Conservation (phyloP, 2,888 invertebrate species). For the Meta bourneti region DNA sequence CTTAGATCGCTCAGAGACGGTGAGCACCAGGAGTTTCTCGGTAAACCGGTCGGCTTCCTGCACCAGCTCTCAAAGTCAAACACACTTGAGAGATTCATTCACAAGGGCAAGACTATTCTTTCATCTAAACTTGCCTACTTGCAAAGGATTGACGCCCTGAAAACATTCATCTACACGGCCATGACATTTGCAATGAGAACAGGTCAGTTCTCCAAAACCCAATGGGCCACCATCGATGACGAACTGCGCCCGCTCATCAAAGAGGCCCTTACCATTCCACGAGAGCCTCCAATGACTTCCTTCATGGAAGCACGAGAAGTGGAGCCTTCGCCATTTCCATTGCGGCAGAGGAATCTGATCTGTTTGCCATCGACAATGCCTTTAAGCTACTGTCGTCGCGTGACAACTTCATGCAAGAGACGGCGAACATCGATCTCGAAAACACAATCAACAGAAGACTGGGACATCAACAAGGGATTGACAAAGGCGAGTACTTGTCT, state of each 20-base stretch:
- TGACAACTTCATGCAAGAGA: neutral
- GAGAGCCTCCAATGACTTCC: neutral
- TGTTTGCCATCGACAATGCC: too few species aligned
- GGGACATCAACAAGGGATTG: neutral
- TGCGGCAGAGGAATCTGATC: neutral
- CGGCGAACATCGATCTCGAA: neutral
- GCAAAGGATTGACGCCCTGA: neutral
- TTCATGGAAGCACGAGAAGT: neutral
- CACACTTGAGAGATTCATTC: too few species aligned
- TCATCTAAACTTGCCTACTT: neutral
- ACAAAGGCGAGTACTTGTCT: neutral
- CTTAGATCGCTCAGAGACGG: too few species aligned
- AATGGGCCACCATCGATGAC: neutral
- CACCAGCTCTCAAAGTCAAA: too few species aligned
- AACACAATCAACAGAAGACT: too few species aligned
- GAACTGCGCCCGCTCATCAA: accelerated
- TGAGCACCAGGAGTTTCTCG: too few species aligned
- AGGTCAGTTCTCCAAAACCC: neutral
- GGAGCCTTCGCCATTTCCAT: accelerated
- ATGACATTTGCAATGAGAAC: neutral
- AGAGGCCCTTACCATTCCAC: neutral
- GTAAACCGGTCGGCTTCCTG: too few species aligned
- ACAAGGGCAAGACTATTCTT: too few species aligned
- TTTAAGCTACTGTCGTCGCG: accelerated
- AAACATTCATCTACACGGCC: neutral